Evolutionary conservation across 1,140 invertebrate genomes (phyloP), one percentile per base, ranked within the genome.

Genomic region (Lordiphosa stackelbergi): DNA sequence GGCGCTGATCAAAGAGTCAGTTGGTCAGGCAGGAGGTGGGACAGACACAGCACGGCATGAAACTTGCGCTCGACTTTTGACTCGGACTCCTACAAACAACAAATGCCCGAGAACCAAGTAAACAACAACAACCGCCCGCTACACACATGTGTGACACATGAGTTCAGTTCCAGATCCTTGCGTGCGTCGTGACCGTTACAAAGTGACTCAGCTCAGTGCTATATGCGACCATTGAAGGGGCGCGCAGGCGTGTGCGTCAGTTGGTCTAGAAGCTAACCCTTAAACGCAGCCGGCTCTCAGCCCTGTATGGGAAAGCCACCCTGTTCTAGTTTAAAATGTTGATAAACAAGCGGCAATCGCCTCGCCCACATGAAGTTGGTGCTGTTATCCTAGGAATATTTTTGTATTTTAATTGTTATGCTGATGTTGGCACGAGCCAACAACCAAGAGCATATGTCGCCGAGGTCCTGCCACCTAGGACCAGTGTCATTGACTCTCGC

Each of bases 151-250:
- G 53, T 47, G 42, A 53, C 75, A 78, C 58, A 60, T 78, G 74
- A 69, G 62, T 19, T 10, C 12, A 35, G 46, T 40, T 19, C 40
- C 12, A 36, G 54, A 54, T 75, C 71, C 66, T 81, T 59, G 59
- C 74, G 74, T 79, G 75, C 77, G 72, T 75, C 75, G 68, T 83
- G 77, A 81, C 75, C 77, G 72, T 81, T 81, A 77, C 65, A 64
- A 77, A 59, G 58, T 70, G 62, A 75, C 54, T 75, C 72, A 66
- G 55, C 52, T 19, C 24, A 60, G 73, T 77, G 73, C 71, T 71
- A 75, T 75, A 73, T 63, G 57, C 36, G 22, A 47, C 51, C 52
- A 56, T 53, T 53, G 55, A 49, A 58, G 52, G 64, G 49, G 56
- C 62, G 58, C 60, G 55, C 46, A 60, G 51, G 65, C 66, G 46